These are phyloP conservation scores for Dione vanillae DNA, from an alignment of 2,888 invertebrate genomes.

Conservation along the genomic window DNA sequence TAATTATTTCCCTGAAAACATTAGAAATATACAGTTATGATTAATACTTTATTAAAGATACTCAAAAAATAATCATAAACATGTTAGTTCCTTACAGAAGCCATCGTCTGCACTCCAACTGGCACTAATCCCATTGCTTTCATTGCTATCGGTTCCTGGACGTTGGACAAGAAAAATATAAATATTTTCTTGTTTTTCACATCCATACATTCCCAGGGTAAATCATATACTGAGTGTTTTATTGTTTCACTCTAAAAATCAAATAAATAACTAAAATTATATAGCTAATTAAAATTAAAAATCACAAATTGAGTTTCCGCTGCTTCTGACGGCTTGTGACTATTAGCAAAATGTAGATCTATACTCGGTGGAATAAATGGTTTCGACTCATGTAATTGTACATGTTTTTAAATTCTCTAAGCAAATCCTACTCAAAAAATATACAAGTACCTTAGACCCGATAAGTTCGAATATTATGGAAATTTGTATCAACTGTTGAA, in stretches of 20 bases:
- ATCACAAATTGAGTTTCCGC: too few relatives aligned
- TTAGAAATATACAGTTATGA: too few relatives aligned
- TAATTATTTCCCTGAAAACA: too few relatives aligned
- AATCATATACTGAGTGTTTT: slow-evolving; percentile 52
- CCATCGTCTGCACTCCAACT: slow-evolving; percentile 59
- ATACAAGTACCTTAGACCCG: slow-evolving; percentile 49
- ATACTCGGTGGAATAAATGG: neutral
- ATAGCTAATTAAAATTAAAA: neutral
- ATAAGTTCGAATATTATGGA: slow-evolving; percentile 55
- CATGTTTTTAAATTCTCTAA: too few relatives aligned
- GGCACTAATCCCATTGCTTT: slow-evolving; percentile 53
- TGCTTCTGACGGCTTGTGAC: too few relatives aligned
- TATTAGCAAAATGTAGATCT: too few relatives aligned
- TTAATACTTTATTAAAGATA: too few relatives aligned
- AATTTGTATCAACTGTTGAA: slow-evolving; percentile 53
- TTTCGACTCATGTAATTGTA: too few relatives aligned
- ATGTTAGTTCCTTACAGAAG: slow-evolving; percentile 48
- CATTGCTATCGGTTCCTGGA: slow-evolving; percentile 53
- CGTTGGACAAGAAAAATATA: slow-evolving; percentile 50
- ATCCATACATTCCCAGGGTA: slow-evolving; percentile 61
- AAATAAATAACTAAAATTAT: neutral
- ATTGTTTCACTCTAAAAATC: slow-evolving; percentile 52
- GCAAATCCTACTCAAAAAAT: too few relatives aligned
- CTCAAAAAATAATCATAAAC: neutral
- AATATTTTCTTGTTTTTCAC: slow-evolving; percentile 49